Base-by-base conservation (phyloP, 2,113 vertebrate species). In the Albula glossodonta region DNA sequence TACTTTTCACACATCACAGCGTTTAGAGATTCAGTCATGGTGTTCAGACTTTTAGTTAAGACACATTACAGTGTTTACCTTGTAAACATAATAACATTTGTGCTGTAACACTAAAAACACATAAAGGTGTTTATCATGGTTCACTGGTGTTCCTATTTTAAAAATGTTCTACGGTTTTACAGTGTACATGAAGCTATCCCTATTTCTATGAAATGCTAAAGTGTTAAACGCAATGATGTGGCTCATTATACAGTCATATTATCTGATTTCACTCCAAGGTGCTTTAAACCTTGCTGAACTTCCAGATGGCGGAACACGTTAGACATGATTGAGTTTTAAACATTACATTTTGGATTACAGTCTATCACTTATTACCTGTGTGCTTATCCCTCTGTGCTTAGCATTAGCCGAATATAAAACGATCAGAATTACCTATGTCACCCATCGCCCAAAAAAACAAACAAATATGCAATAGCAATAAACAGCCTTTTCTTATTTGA, bases 391-490 rank as follows among this genome's bases (percentile, higher is more conserved):
- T 74, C 8, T 74, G 22, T 74, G 8, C n/a, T 25, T 25, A 8
- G 5, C 2, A 74, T 74, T 31, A 1, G 5, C 19, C 70, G n/a
- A 74, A 74, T 70, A n/a, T 70, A 70, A 22, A 70, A 70, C 31
- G 19, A 31, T 1, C 70, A 31, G 8, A 74, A 10, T 25, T 74
- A 31, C 70, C n/a, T 70, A 31, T 31, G 8, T 25, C 70, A n/a
- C 70, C 25, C 53, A 7, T 25, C 70, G 22, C 22, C n/a, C 22
- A 8, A 31, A 74, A 70, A 74, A 74, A 74, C 31, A 74, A 74
- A 25, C n/a, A 74, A n/a, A 74, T 17, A 88, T 49, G 41, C 91
- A 90, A 90, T 87, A 83, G 87, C 87, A 84, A 87, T 88, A 86
- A 88, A 85, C 86, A 88, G 82, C 8, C 15, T 81, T 56, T 53